Conservation (phyloP, 2,113 vertebrate genomes). For the Hirundichthys speculiger region DNA sequence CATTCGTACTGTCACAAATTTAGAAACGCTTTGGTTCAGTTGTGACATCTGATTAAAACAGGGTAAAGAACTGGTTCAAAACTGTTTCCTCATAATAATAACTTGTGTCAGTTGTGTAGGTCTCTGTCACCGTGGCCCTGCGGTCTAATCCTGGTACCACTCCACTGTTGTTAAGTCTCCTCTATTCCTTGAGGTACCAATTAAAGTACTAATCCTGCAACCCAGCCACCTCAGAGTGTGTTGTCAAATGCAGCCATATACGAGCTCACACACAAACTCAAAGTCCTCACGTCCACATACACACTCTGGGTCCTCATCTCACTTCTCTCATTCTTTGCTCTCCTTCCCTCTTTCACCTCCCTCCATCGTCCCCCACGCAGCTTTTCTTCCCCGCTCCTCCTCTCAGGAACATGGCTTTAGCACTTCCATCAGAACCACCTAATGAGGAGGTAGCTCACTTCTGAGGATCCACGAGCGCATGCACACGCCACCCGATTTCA, state of each 20-base stretch:
- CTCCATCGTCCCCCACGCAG: conserved; percentile 18
- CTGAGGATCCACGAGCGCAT: conserved; percentile 30
- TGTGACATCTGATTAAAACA: conserved; percentile 4
- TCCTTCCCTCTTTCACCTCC: conserved; percentile 16
- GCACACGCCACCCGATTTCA: conserved; percentile 14
- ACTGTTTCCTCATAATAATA: conserved; percentile 21
- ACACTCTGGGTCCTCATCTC: conserved; percentile 36
- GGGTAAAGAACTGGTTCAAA: conserved; percentile 2
- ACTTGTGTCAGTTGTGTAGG: conserved; percentile 31
- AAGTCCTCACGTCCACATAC: conserved; percentile 11
- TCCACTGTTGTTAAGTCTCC: conserved; percentile 61
- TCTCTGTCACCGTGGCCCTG: conserved; percentile 52
- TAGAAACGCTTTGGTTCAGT: conserved; percentile 9
- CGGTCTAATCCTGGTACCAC: conserved; percentile 54
- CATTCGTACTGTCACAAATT: too few relatives aligned
- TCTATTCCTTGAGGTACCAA: conserved; percentile 79
- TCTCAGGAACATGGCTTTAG: conserved; percentile 51
- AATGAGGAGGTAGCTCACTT: conserved; percentile 58
- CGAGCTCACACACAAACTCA: conserved; percentile 33
- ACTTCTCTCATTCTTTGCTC: too few relatives aligned
- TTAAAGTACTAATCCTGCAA: conserved; percentile 76
- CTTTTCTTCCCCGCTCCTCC: conserved; percentile 13
- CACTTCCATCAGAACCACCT: conserved; percentile 54
- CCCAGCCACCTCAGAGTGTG: conserved; percentile 51
- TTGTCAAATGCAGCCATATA: conserved; percentile 46